phyloP scores from a whole-genome alignment of 2,113 vertebrate species.

The Polypterus bichir region DNA sequence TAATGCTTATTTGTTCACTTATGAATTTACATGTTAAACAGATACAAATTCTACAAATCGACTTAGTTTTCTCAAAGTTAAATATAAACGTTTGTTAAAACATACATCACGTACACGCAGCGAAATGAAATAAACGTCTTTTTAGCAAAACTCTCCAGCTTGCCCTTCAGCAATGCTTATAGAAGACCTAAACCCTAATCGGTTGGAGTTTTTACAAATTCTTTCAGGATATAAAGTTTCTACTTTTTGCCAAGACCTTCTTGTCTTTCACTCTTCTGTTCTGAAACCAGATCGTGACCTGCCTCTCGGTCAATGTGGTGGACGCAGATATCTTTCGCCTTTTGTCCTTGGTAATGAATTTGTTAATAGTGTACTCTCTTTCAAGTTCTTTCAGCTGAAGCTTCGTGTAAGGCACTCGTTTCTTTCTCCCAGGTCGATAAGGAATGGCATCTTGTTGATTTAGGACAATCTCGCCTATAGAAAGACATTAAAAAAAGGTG shows the following conservation, averaged over 20 bases:
- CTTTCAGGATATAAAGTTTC: slow-evolving; percentile 17
- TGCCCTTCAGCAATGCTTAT: no score
- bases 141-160: no score
- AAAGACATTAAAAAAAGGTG: neutral
- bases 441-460: slow-evolving; percentile 18
- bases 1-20: no score
- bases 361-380: slow-evolving; percentile 74
- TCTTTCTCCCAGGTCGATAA: slow-evolving; percentile 28
- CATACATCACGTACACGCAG: no score
- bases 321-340: slow-evolving; percentile 73
- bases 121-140: no score
- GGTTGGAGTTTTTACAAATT: no score
- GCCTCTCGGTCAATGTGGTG: slow-evolving; percentile 71
- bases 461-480: slow-evolving; percentile 20
- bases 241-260: slow-evolving; percentile 53
- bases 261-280: slow-evolving; percentile 77
- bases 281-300: slow-evolving; percentile 85
- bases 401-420: slow-evolving; percentile 31
- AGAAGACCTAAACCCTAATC: no score
- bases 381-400: slow-evolving; percentile 49
- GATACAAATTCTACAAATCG: no score
- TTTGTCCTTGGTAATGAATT: slow-evolving; percentile 99
- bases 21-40: no score
- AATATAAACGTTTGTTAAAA: no score
- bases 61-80: no score